A percentile compares a stretch with the other conserved stretches of the same genome.
Conservation (phyloP, 1,140 invertebrate species). For the Brachionus asplanchnoidis region DNA sequence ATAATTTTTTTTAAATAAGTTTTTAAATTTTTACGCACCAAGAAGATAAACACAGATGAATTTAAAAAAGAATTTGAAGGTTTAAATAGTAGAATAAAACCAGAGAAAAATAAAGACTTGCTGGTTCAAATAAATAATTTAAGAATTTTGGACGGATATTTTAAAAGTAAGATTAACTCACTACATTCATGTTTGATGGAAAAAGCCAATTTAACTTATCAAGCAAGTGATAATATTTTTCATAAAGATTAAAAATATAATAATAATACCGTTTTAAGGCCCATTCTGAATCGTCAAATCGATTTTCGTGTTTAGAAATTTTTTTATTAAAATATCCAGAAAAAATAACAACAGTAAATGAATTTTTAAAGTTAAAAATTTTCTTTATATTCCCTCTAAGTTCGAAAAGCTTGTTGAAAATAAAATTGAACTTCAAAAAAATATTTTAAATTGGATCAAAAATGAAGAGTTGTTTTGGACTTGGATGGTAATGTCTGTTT, state of each 20-base stretch:
- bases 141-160: background rate
- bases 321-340: background rate
- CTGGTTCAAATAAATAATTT: background rate
- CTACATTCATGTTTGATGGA: background rate
- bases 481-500: background rate
- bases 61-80: background rate
- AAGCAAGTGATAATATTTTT: background rate
- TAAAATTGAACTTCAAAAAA: conserved; percentile 9
- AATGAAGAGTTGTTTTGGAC: conserved; percentile 13
- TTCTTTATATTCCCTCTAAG: background rate
- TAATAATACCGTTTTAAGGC: background rate
- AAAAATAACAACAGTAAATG: background rate
- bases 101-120: background rate
- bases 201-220: background rate
- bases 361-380: background rate
- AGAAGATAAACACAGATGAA: background rate
- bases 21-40: background rate
- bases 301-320: background rate
- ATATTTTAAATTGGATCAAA: conserved; percentile 9
- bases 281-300: background rate
- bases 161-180: background rate
- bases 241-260: background rate
- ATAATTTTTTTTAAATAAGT: background rate
- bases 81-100: background rate
- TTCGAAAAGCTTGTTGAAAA: conserved; percentile 4